Evolutionary conservation across 2,888 invertebrate genomes (phyloP).

Genomic region (Cephus pulcher): DNA sequence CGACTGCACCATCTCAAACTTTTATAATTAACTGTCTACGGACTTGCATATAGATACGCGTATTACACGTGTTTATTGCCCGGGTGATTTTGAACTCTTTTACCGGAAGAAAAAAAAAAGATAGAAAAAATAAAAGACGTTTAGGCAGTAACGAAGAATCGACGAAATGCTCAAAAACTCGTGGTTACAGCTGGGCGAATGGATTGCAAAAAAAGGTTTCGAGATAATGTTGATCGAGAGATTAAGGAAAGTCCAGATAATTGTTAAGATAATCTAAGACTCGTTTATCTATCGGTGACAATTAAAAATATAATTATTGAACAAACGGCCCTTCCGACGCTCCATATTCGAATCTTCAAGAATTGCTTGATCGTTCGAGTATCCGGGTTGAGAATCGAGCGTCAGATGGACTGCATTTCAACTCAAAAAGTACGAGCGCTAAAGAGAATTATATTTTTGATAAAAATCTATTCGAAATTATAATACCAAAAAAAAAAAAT

Average conservation of each 20-base stretch:
- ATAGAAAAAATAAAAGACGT: background rate
- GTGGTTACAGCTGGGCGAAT: background rate
- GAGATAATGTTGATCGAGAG: conserved; percentile 30
- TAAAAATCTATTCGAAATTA: conserved; percentile 53
- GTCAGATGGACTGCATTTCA: conserved; percentile 42
- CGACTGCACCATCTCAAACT: background rate
- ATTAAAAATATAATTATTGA: conserved; percentile 27
- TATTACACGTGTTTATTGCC: background rate
- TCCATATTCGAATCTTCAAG: conserved; percentile 64
- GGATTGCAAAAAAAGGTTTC: conserved; percentile 10
- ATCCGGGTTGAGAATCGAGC: conserved; percentile 64
- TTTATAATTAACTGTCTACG: background rate
- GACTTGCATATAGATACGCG: background rate
- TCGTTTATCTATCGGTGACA: conserved; percentile 14
- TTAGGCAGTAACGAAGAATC: background rate
- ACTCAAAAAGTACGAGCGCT: conserved; percentile 28
- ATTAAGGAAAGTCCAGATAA: conserved; percentile 13
- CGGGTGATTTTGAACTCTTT: background rate
- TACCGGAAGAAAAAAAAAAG: conserved; percentile 2
- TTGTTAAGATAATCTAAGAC: conserved; percentile 17
- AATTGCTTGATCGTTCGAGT: conserved; percentile 64
- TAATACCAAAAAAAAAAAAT: background rate
- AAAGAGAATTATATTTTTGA: conserved; percentile 57
- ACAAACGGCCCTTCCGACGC: conserved; percentile 43
- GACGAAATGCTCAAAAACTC: background rate